Evolutionary conservation across 2,113 vertebrate species (phyloP).

Genomic region (Carassius gibelio): DNA sequence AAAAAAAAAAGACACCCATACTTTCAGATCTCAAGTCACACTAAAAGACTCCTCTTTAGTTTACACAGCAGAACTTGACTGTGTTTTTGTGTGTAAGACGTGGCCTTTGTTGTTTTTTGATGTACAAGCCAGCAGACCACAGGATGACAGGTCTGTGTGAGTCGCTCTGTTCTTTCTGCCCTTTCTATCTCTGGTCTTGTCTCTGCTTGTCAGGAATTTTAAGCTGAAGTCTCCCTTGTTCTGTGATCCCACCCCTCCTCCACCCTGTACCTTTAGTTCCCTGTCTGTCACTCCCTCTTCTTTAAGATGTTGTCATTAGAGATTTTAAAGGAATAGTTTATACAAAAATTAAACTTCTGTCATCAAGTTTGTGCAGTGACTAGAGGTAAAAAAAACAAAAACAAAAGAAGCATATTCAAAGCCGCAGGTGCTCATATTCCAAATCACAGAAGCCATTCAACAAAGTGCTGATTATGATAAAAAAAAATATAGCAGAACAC

Average conservation of each 20-base stretch:
- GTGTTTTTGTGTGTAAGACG: not conserved
- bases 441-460: not conserved
- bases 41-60: not conserved
- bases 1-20: not conserved
- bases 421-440: not conserved
- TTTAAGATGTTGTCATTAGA: conserved; percentile 16
- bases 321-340: not conserved
- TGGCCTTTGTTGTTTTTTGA: not conserved
- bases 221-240: conserved; percentile 28
- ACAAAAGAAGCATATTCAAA: not conserved
- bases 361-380: not conserved
- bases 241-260: conserved; percentile 37
- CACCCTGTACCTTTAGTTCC: conserved; percentile 26
- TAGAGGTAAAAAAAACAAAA: not conserved
- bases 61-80: not conserved
- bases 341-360: not conserved
- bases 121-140: not conserved
- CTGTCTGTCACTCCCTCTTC: not conserved
- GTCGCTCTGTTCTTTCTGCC: conserved; percentile 29
- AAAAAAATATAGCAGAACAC: not conserved
- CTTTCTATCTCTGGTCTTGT: conserved; percentile 34
- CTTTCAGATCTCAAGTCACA: not conserved
- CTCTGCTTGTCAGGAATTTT: conserved; percentile 44
- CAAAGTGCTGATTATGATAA: not conserved
- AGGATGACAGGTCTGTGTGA: not conserved